Evolutionary conservation across 2,797 vertebrate species (phyloP).

Genomic region (Anableps anableps): DNA sequence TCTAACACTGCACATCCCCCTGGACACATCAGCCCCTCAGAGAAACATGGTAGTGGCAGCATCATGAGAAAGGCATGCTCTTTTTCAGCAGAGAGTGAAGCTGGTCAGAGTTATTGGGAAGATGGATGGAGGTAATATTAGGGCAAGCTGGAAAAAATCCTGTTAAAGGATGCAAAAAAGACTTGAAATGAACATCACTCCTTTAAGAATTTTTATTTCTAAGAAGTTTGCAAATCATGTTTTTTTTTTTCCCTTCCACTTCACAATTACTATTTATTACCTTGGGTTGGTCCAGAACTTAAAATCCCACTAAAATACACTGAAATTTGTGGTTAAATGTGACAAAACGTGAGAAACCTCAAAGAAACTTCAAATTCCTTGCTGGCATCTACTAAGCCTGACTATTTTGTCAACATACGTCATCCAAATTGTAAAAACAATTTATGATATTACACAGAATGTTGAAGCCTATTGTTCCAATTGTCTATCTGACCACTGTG

Average conservation of each 20-base stretch:
- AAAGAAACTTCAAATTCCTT: background rate
- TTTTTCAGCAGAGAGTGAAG: background rate
- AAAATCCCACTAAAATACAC: background rate
- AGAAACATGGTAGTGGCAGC: background rate
- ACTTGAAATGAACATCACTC: background rate
- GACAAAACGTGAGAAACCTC: background rate
- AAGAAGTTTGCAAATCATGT: background rate
- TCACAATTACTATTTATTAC: background rate
- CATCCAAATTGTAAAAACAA: slow-evolving; percentile 26
- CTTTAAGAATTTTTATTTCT: background rate
- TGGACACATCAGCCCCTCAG: background rate
- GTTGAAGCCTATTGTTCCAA: slow-evolving; percentile 21
- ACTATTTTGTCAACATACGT: slow-evolving; percentile 20
- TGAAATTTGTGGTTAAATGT: background rate
- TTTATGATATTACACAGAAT: slow-evolving; percentile 36
- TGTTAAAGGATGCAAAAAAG: background rate
- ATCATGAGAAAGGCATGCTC: background rate
- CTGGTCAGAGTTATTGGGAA: background rate
- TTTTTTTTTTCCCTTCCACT: background rate
- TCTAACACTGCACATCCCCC: background rate
- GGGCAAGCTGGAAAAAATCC: background rate
- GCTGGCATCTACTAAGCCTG: background rate
- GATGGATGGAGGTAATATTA: background rate
- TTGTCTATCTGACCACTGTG: slow-evolving; percentile 33
- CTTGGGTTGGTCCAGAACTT: background rate